Percentiles rank a stretch among this genome's conserved stretches.
Evolutionary conservation across 2,888 invertebrate genomes (phyloP).

Genomic region (Tetragonula carbonaria): DNA sequence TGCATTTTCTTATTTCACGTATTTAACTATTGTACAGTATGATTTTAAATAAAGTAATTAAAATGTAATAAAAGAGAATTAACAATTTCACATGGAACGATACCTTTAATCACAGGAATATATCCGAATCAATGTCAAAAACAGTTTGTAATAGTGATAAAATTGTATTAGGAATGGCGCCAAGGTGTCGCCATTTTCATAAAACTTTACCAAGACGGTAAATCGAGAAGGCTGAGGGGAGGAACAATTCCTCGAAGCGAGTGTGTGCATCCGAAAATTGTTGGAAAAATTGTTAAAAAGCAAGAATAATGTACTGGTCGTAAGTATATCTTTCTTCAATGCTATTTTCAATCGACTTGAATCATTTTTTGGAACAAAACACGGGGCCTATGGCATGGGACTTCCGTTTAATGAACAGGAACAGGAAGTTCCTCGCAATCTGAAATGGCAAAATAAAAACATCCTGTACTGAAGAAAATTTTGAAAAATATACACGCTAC

Average conservation of each 20-base stretch:
- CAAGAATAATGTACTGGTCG: slow-evolving; percentile 76
- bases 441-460: slow-evolving; percentile 81
- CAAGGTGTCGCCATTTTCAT: slow-evolving; percentile 81
- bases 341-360: slow-evolving; percentile 63
- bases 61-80: slow-evolving; percentile 7
- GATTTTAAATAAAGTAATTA: slow-evolving; percentile 27
- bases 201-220: slow-evolving; percentile 75
- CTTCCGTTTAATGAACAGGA: slow-evolving; percentile 83
- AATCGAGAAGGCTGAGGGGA: slow-evolving; percentile 76
- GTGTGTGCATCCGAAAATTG: slow-evolving; percentile 65
- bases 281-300: slow-evolving; percentile 63
- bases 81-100: not conserved
- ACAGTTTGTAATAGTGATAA: slow-evolving; percentile 7
- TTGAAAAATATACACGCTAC: slow-evolving; percentile 70
- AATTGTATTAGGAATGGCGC: slow-evolving; percentile 74
- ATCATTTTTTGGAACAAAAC: slow-evolving; percentile 72
- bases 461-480: slow-evolving; percentile 80
- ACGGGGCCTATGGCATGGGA: slow-evolving; percentile 82
- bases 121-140: not conserved
- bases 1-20: slow-evolving; percentile 41
- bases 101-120: not conserved
- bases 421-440: slow-evolving; percentile 82
- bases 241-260: slow-evolving; percentile 70
- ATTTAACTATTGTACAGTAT: slow-evolving; percentile 36
- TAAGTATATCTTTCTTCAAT: slow-evolving; percentile 74